These are phyloP conservation scores for Bombus confusus DNA, from an alignment of 1,140 invertebrate species.

Conservation along the genomic window DNA sequence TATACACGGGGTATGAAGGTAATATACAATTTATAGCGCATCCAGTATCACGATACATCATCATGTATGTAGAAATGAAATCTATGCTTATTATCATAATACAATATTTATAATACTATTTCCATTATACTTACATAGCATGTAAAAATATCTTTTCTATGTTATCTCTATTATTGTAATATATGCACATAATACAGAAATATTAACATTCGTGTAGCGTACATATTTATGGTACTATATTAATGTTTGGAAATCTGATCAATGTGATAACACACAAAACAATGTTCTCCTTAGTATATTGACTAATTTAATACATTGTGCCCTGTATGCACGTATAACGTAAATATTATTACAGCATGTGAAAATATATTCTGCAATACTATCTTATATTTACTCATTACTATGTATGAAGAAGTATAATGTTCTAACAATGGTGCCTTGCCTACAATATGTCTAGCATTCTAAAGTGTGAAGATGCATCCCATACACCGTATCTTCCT, in stretches of 20 bases:
- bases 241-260: background rate
- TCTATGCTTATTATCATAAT: background rate
- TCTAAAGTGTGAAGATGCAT: background rate
- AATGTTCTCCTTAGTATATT: background rate
- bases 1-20: background rate
- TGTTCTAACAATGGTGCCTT: slow-evolving; percentile 2
- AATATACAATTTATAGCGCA: background rate
- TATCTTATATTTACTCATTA: background rate
- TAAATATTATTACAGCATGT: background rate
- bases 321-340: background rate
- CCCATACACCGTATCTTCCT: background rate
- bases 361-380: background rate
- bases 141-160: too few relatives aligned
- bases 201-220: background rate
- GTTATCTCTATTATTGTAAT: too few relatives aligned
- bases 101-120: too few relatives aligned
- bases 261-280: background rate
- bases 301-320: background rate
- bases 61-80: background rate
- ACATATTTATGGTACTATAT: background rate
- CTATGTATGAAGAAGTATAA: background rate
- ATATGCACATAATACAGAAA: background rate
- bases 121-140: too few relatives aligned
- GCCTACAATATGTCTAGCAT: background rate
- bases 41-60: background rate